These are phyloP conservation scores for Pachydiplax longipennis DNA, from an alignment of 2,888 invertebrate species.

Conservation along the genomic window DNA sequence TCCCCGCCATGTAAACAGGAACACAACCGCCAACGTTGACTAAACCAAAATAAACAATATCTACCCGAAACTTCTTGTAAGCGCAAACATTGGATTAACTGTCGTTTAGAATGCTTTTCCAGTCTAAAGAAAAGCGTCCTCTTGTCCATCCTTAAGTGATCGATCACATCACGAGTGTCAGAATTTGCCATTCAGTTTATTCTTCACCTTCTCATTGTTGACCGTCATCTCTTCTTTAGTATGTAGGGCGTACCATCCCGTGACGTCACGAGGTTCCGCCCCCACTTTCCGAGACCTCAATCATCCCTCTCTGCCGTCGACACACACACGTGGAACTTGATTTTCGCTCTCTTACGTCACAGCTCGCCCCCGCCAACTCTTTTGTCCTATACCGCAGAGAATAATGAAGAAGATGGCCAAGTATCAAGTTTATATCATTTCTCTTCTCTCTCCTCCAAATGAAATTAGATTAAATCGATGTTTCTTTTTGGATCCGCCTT, in stretches of 20 bases:
- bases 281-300: not conserved
- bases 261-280: not conserved
- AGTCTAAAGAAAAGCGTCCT: not conserved
- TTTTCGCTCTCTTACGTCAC: not conserved
- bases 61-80: too few relatives aligned
- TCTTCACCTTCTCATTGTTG: not conserved
- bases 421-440: too few relatives aligned
- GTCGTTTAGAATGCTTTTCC: not conserved
- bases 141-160: not conserved
- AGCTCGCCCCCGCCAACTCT: too few relatives aligned
- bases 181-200: not conserved
- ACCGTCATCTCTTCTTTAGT: not conserved
- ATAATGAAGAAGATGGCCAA: too few relatives aligned
- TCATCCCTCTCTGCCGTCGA: not conserved
- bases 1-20: too few relatives aligned
- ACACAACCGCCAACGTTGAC: too few relatives aligned
- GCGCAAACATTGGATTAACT: too few relatives aligned
- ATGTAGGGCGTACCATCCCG: not conserved
- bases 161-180: not conserved
- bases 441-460: too few relatives aligned
- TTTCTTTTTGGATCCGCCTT: too few relatives aligned
- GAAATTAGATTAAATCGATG: too few relatives aligned
- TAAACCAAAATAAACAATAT: too few relatives aligned
- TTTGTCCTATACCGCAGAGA: not conserved
- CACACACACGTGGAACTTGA: not conserved